Evolutionary conservation across 2,888 invertebrate genomes (phyloP).

Genomic region (Epistrophe eligans): DNA sequence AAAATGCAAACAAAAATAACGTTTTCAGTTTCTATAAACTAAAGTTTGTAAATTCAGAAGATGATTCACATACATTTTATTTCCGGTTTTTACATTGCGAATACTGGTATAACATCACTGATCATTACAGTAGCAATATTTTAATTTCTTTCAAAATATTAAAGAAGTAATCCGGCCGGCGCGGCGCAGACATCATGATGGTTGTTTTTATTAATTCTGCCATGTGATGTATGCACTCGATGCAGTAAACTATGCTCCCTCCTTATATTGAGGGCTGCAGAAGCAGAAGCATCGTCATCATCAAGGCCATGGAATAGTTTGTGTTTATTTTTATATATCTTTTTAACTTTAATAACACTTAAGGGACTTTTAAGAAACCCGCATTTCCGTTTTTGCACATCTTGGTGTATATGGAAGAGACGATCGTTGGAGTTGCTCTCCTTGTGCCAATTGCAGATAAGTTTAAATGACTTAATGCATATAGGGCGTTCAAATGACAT

Average conservation of each 20-base stretch:
- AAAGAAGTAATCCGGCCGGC: slow-evolving; percentile 66
- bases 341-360: slow-evolving; percentile 65
- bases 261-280: slow-evolving; percentile 46
- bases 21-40: too few species aligned
- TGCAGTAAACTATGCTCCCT: slow-evolving; percentile 32
- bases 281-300: slow-evolving; percentile 48
- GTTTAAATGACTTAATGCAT: slow-evolving; percentile 34
- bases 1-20: too few species aligned
- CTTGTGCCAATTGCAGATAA: slow-evolving; percentile 29
- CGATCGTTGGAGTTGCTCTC: slow-evolving; percentile 18
- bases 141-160: slow-evolving; percentile 57
- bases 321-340: slow-evolving; percentile 27
- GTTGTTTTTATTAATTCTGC: slow-evolving; percentile 63
- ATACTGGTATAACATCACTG: not conserved
- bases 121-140: slow-evolving; percentile 16
- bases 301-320: slow-evolving; percentile 67
- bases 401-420: slow-evolving; percentile 43
- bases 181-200: slow-evolving; percentile 63
- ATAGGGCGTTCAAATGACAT: slow-evolving; percentile 28
- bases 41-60: too few species aligned
- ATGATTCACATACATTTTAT: too few species aligned
- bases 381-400: slow-evolving; percentile 75
- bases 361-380: slow-evolving; percentile 66
- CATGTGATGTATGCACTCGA: slow-evolving; percentile 15
- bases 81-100: too few species aligned